Percentiles rank a stretch among this genome's conserved stretches.
Evolutionary conservation across 2,888 invertebrate genomes (phyloP).

Genomic region (Oligia fasciuncula): DNA sequence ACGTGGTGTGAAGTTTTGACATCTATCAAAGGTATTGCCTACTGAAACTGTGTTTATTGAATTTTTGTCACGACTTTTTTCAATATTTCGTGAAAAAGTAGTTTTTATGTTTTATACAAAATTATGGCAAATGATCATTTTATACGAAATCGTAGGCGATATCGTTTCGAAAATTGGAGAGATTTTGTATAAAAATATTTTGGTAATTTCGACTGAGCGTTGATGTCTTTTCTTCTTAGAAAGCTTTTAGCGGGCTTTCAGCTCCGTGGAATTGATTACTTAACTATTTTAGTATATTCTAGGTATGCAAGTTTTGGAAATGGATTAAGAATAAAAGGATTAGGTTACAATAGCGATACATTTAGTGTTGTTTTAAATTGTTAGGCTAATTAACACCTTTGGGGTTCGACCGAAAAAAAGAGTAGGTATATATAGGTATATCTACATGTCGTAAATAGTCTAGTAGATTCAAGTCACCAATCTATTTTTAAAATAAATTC

Average conservation of each 20-base stretch:
- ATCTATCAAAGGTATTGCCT: slow-evolving; percentile 38
- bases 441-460: too few species aligned
- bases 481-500: not conserved
- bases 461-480: not conserved
- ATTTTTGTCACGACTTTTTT: slow-evolving; percentile 11
- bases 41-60: slow-evolving; percentile 37
- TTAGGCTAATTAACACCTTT: not conserved
- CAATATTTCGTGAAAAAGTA: slow-evolving; percentile 9
- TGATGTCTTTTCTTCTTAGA: slow-evolving; percentile 74
- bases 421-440: too few species aligned
- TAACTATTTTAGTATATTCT: not conserved
- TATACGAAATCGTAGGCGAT: not conserved
- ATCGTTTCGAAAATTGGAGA: not conserved
- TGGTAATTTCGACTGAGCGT: slow-evolving; percentile 60
- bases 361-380: too few species aligned
- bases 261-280: not conserved
- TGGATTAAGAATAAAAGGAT: not conserved
- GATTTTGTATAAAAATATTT: slow-evolving; percentile 10
- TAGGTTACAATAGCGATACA: not conserved
- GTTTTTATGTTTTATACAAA: not conserved
- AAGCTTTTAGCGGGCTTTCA: slow-evolving; percentile 22
- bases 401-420: too few species aligned
- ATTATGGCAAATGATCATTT: not conserved
- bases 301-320: not conserved
- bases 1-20: slow-evolving; percentile 65